These are phyloP conservation scores for Uloborus diversus DNA, from an alignment of 1,140 invertebrate species.

Conservation along the genomic window DNA sequence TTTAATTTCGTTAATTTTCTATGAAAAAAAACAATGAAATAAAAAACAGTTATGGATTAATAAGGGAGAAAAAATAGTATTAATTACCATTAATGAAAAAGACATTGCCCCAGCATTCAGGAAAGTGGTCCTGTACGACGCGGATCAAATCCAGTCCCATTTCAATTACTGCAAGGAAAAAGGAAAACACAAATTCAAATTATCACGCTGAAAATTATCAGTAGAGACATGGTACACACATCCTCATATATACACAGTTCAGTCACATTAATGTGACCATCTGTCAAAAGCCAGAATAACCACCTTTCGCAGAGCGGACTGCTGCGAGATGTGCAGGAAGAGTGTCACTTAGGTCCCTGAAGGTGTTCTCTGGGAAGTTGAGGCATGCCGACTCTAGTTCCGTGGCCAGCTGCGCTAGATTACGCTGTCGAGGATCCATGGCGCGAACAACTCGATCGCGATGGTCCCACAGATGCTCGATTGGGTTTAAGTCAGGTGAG, in stretches of 20 bases:
- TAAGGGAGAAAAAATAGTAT: too few species aligned
- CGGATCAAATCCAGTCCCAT: conserved; percentile 20
- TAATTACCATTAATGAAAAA: conserved; percentile 30
- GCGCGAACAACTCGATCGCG: conserved; percentile 9
- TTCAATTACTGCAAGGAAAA: conserved; percentile 19
- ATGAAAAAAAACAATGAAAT: too few species aligned
- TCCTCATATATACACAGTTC: background rate
- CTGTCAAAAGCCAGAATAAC: conserved; percentile 4
- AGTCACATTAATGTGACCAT: background rate
- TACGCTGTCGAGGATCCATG: background rate
- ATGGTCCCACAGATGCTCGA: conserved; percentile 57
- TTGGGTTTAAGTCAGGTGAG: conserved; percentile 58
- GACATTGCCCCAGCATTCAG: conserved; percentile 21
- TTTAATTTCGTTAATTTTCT: too few species aligned
- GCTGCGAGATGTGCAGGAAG: background rate
- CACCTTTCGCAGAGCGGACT: background rate
- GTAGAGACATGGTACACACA: too few species aligned
- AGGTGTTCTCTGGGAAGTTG: background rate
- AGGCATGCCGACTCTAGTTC: background rate
- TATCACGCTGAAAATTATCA: too few species aligned
- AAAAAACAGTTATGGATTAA: too few species aligned
- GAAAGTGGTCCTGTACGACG: conserved; percentile 22
- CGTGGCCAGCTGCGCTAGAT: background rate
- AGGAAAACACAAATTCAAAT: too few species aligned
- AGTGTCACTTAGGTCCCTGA: background rate